phyloP scores from a whole-genome alignment of 2,797 vertebrate species.

The Australoheros facetus region DNA sequence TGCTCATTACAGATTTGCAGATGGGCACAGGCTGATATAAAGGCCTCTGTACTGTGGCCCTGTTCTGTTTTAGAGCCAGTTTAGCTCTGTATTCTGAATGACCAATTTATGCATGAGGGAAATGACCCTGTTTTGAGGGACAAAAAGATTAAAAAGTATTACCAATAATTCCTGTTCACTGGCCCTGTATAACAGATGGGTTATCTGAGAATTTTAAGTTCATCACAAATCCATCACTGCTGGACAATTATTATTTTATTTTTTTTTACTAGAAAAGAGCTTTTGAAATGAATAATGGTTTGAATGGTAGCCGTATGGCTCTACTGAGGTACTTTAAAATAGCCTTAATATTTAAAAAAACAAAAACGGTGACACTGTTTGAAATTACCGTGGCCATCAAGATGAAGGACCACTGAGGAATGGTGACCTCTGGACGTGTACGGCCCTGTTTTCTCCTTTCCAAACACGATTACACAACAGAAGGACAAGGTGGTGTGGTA shows the following conservation, averaged over 20 bases:
- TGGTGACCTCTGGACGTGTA: slow-evolving; percentile 66
- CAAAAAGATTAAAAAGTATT: slow-evolving; percentile 15
- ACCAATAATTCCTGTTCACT: background rate
- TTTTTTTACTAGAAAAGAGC: background rate
- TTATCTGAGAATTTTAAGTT: slow-evolving; percentile 28
- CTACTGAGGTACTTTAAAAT: slow-evolving; percentile 37
- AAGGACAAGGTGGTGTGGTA: slow-evolving; percentile 49
- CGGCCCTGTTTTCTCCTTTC: slow-evolving; percentile 49
- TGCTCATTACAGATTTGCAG: slow-evolving; percentile 69
- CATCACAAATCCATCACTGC: background rate
- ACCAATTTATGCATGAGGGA: slow-evolving; percentile 51
- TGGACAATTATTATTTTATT: background rate
- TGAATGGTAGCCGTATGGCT: slow-evolving; percentile 20
- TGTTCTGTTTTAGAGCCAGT: slow-evolving; percentile 49
- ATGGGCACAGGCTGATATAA: slow-evolving; percentile 60
- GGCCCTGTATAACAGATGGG: slow-evolving; percentile 23
- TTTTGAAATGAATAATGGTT: slow-evolving; percentile 56
- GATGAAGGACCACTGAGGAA: slow-evolving; percentile 71
- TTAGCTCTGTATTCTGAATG: slow-evolving; percentile 48
- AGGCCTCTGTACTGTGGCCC: slow-evolving; percentile 60
- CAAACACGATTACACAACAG: slow-evolving; percentile 68
- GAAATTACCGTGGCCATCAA: slow-evolving; percentile 72
- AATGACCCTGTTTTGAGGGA: slow-evolving; percentile 33
- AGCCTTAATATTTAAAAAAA: slow-evolving; percentile 29
- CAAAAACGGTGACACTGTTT: slow-evolving; percentile 40